A percentile compares a stretch with the other conserved stretches of the same genome.
Evolutionary conservation across 2,888 invertebrate genomes (phyloP).

Genomic region (Himalopsyche kuldschensis): DNA sequence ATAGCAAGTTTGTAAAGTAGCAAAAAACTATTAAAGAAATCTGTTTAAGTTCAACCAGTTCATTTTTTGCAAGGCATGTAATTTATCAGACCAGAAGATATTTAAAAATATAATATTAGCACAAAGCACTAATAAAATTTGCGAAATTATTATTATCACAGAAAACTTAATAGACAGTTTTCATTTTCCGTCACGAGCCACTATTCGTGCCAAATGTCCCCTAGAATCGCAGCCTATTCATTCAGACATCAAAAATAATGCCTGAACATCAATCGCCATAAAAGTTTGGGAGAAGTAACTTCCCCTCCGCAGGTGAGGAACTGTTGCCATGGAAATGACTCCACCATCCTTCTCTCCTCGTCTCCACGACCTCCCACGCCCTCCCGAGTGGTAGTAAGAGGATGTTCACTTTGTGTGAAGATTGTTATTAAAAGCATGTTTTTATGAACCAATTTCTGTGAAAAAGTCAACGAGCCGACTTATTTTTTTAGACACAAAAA

Average conservation of each 20-base stretch:
- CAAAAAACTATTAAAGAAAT: no score
- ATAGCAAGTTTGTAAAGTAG: no score
- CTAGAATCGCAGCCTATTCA: conserved; percentile 37
- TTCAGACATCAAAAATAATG: conserved; percentile 40
- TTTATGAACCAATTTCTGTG: neutral
- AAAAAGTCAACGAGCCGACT: neutral
- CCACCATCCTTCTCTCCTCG: conserved; percentile 19
- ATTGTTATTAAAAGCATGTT: conserved; percentile 24
- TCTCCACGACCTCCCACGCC: conserved; percentile 4
- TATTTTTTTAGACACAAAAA: neutral
- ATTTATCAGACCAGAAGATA: no score
- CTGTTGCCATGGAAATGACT: conserved; percentile 37
- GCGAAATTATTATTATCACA: no score
- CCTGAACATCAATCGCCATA: conserved; percentile 40
- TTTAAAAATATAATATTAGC: no score
- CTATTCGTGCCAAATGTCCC: conserved; percentile 5
- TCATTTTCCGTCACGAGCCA: conserved; percentile 10
- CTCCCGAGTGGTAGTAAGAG: conserved; percentile 7
- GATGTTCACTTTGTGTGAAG: conserved; percentile 21
- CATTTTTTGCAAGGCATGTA: no score
- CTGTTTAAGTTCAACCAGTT: no score
- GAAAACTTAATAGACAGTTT: neutral
- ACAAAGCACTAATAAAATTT: no score
- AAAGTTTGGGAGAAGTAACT: conserved; percentile 30
- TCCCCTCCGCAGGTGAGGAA: conserved; percentile 34